phyloP scores from a whole-genome alignment of 2,113 vertebrate genomes.

The Callithrix jacchus region DNA sequence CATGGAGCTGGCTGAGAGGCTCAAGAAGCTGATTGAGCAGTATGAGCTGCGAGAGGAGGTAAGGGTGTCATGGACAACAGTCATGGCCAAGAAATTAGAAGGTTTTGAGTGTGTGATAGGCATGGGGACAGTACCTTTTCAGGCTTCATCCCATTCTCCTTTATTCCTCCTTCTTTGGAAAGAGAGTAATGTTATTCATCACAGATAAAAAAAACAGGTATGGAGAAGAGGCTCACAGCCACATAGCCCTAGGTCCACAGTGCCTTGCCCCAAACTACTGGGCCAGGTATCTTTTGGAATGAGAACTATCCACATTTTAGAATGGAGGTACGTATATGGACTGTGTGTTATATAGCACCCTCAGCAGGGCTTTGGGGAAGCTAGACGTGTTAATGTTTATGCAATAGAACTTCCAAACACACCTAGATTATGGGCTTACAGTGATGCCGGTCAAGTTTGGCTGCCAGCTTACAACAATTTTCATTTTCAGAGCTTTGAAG shows the following conservation, averaged over 20 bases:
- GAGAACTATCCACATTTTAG: background rate
- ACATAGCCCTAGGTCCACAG: background rate
- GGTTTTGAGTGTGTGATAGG: background rate
- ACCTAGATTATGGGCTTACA: background rate
- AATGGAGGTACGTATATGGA: background rate
- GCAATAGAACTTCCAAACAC: background rate
- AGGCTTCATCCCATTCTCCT: background rate
- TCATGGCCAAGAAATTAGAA: fast-evolving
- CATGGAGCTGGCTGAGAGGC: constrained; percentile 94
- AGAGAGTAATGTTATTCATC: background rate
- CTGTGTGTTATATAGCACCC: background rate
- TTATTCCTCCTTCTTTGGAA: background rate
- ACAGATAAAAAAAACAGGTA: background rate
- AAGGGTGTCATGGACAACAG: background rate
- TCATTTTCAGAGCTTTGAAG: background rate
- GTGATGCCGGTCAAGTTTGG: background rate
- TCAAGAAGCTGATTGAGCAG: constrained; percentile 98
- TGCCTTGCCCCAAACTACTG: background rate
- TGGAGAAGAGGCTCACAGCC: background rate
- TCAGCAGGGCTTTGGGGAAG: background rate
- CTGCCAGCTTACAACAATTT: background rate
- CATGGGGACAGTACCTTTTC: too few species aligned
- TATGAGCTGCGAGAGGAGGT: constrained; percentile 98
- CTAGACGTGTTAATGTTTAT: background rate
- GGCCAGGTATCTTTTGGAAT: background rate